Base-by-base conservation (phyloP, 92 coral and sea anemone genomes). In the Bergia sp. region DNA sequence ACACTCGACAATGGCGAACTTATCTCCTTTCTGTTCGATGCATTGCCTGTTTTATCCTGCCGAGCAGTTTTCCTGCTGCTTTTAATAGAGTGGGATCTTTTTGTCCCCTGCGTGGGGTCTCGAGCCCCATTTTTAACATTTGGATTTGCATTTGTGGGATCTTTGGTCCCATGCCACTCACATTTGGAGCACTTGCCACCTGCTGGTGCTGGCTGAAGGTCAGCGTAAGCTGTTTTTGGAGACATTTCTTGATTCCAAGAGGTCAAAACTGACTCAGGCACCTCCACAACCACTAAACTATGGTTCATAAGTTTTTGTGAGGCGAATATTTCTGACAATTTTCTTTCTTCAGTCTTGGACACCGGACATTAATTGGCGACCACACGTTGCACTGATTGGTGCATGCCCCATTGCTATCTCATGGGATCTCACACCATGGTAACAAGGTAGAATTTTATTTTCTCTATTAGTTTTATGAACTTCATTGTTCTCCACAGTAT, bases 351-450 rank as follows among this genome's bases (percentile, higher is more conserved):
- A 66, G 73, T 66, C 73, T 66, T 66, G 73, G 9, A n/a, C n/a
- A 66, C 3, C 73, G 73, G 73, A 66, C 73, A 66, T 10, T 7
- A 23, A 66, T 16, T 3, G 29, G 73, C 73, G 73, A 66, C 12
- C 73, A 66, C 73, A 66, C 73, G 73, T 66, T 66, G 73, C 73
- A 66, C 73, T 66, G 73, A 66, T 66, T 66, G 73, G 73, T 12
- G 73, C 73, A 66, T 66, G 73, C 73, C 8, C 73, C 3, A 3
- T 61, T 61, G 69, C 69, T 10, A 44, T 44, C 47, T 44, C 47
- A 44, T 44, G 47, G 47, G 47, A 44, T 44, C 47, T 44, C 47
- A 44, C 47, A 44, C 47, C 47, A 44, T 44, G 47, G 47, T 44
- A 44, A 44, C 47, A 5, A 44, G 47, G 47, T 61, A 61, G 69